Evolutionary conservation across 2,888 invertebrate species (phyloP).

Genomic region (Ectemnius cavifrons): DNA sequence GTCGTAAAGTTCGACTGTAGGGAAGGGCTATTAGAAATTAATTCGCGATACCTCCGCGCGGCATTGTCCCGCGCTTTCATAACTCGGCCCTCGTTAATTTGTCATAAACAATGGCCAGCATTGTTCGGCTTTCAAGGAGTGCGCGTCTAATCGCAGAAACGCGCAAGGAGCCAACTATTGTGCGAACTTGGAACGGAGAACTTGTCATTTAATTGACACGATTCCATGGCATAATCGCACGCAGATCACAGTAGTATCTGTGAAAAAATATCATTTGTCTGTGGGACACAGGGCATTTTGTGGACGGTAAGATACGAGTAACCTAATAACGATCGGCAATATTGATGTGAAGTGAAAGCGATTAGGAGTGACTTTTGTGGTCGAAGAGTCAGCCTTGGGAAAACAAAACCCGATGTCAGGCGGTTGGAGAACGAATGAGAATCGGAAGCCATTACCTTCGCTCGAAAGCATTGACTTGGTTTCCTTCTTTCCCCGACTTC

Average conservation of each 20-base stretch:
- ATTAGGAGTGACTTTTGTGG: constrained; percentile 44
- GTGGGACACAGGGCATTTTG: too few relatives aligned
- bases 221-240: constrained; percentile 35
- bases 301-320: too few relatives aligned
- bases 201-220: constrained; percentile 48
- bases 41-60: constrained; percentile 28
- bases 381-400: constrained; percentile 23
- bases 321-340: constrained; percentile 55
- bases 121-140: constrained; percentile 31
- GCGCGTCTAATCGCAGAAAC: constrained; percentile 43
- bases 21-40: constrained; percentile 38
- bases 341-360: constrained; percentile 33
- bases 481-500: background rate
- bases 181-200: constrained; percentile 35
- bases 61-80: constrained; percentile 21
- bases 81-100: constrained; percentile 43
- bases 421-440: background rate
- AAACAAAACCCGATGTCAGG: constrained; percentile 27
- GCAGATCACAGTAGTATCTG: constrained; percentile 26
- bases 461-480: background rate
- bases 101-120: constrained; percentile 48
- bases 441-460: constrained; percentile 4
- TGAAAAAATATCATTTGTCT: too few relatives aligned
- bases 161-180: constrained; percentile 38
- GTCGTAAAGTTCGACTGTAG: too few relatives aligned